These are phyloP conservation scores for Rambutsinella grinnellia DNA, from an alignment of 2,888 invertebrate genomes.

Conservation along the genomic window DNA sequence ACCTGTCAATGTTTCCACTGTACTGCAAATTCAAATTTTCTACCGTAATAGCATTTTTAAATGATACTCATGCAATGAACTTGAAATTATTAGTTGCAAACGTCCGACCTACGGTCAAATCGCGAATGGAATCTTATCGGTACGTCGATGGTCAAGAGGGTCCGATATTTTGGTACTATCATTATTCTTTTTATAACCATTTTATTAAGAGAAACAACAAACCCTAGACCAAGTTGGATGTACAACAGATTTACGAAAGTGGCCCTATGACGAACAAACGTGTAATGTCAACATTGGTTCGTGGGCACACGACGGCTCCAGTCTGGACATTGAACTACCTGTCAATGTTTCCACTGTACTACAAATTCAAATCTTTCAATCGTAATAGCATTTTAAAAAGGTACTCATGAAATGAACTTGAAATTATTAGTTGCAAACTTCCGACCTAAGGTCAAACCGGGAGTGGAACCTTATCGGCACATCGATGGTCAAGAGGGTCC, in stretches of 20 bases:
- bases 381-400: no score
- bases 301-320: constrained; percentile 72
- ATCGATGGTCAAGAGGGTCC: constrained; percentile 26
- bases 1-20: constrained; percentile 28
- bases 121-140: constrained; percentile 62
- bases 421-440: constrained; percentile 56
- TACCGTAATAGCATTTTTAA: neutral
- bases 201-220: neutral
- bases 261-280: constrained; percentile 82
- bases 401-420: neutral
- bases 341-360: no score
- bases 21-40: no score
- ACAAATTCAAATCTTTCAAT: no score
- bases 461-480: constrained; percentile 62
- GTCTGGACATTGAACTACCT: constrained; percentile 35
- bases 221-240: constrained; percentile 69
- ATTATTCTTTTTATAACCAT: neutral
- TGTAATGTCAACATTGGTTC: constrained; percentile 81
- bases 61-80: no score
- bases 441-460: constrained; percentile 55
- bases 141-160: constrained; percentile 39
- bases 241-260: constrained; percentile 74
- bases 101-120: constrained; percentile 48
- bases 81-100: constrained; percentile 53
- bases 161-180: constrained; percentile 28